Conservation (phyloP, 2,888 invertebrate species). For the Galerucella nymphaeae region DNA sequence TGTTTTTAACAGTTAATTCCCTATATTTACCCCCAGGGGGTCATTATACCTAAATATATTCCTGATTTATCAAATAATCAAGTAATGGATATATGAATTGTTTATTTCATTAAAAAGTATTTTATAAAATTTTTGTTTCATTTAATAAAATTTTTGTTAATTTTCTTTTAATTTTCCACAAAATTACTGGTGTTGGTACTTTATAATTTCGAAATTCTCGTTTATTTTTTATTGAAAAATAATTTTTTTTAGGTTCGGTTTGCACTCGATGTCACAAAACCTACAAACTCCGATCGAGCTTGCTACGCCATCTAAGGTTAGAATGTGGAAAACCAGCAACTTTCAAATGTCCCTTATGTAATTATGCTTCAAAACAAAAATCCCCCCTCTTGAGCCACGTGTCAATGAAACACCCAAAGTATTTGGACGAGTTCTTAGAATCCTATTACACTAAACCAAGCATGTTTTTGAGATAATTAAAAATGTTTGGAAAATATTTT, state of each 20-base stretch:
- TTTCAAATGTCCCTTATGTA: constrained; percentile 54
- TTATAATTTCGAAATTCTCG: constrained; percentile 65
- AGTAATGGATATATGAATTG: too few relatives aligned
- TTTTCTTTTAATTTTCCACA: constrained; percentile 65
- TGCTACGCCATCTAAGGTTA: constrained; percentile 51
- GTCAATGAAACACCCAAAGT: constrained; percentile 35
- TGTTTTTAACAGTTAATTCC: too few relatives aligned
- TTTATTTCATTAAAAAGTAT: not conserved
- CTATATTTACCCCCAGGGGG: too few relatives aligned
- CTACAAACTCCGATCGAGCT: constrained; percentile 42
- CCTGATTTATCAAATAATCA: too few relatives aligned
- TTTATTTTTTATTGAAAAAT: constrained; percentile 69
- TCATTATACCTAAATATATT: too few relatives aligned
- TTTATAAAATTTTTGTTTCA: not conserved
- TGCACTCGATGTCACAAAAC: constrained; percentile 38
- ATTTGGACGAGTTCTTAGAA: constrained; percentile 29
- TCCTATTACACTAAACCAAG: constrained; percentile 33
- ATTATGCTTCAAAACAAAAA: constrained; percentile 45
- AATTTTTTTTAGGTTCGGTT: constrained; percentile 17
- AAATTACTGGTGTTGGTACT: constrained; percentile 34
- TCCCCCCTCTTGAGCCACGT: constrained; percentile 42
- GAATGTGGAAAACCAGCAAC: constrained; percentile 56
- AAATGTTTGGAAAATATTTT: not conserved
- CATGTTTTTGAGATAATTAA: not conserved
- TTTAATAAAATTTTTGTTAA: constrained; percentile 26